A percentile compares a stretch with the other conserved stretches of the same genome.
phyloP scores from a whole-genome alignment of 2,888 invertebrate genomes.

The Keiferia lycopersicella region DNA sequence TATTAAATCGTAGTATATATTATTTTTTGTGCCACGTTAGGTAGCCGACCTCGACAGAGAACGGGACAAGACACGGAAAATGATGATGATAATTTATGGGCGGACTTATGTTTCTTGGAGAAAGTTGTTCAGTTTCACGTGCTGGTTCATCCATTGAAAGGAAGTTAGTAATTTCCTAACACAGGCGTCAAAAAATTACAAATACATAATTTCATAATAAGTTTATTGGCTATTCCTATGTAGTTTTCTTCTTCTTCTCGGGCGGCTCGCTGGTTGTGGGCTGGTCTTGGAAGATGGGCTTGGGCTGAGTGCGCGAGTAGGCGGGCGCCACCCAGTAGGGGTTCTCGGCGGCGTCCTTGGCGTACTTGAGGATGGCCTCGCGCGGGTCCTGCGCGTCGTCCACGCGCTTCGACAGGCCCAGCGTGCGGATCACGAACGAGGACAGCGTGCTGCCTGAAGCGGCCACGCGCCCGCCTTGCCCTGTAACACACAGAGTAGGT shows the following conservation, averaged over 20 bases:
- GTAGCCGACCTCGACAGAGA: too few relatives aligned
- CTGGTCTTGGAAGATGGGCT: constrained; percentile 86
- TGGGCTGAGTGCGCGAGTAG: constrained; percentile 94
- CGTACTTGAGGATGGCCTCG: constrained; percentile 96
- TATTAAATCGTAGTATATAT: too few relatives aligned
- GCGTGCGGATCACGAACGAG: constrained; percentile 96
- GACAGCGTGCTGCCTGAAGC: constrained; percentile 97
- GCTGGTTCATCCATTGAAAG: too few relatives aligned
- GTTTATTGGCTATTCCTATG: background rate
- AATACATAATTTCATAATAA: background rate
- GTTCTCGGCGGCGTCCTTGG: constrained; percentile 97
- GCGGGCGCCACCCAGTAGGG: constrained; percentile 98
- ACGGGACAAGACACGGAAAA: too few relatives aligned
- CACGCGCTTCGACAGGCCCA: constrained; percentile 95
- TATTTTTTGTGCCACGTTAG: too few relatives aligned
- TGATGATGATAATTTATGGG: too few relatives aligned
- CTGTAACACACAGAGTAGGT: constrained; percentile 60
- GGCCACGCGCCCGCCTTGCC: constrained; percentile 95
- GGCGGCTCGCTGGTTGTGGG: background rate
- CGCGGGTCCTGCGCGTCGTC: constrained; percentile 97
- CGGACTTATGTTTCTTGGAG: too few relatives aligned
- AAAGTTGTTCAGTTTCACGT: too few relatives aligned
- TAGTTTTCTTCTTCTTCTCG: background rate
- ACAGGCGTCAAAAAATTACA: background rate
- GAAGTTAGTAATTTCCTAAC: too few relatives aligned